phyloP scores from a whole-genome alignment of 1,140 invertebrate genomes.

The Stenopsyche tienmushanensis region DNA sequence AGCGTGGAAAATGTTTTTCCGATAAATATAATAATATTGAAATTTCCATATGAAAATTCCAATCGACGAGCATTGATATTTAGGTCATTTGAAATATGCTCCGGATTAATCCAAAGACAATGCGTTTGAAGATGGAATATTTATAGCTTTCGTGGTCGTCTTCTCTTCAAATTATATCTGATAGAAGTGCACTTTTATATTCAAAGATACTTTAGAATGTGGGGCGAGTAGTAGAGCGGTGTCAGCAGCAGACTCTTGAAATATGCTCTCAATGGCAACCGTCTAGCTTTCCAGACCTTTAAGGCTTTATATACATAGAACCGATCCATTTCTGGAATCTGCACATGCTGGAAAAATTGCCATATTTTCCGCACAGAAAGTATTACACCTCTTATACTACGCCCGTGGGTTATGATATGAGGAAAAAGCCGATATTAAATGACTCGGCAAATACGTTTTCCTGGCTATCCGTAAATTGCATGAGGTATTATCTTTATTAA shows the following conservation, averaged over 20 bases:
- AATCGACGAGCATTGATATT: too few species aligned
- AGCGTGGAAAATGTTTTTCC: too few species aligned
- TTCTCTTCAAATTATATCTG: neutral
- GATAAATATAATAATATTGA: too few species aligned
- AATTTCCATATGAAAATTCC: too few species aligned
- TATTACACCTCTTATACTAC: neutral
- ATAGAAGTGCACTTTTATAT: constrained; percentile 30
- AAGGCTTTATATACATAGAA: constrained; percentile 10
- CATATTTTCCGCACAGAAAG: neutral
- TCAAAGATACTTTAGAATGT: constrained; percentile 31
- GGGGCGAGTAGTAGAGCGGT: constrained; percentile 20
- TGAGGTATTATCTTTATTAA: too few species aligned
- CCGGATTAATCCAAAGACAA: too few species aligned
- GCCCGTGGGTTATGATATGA: too few species aligned
- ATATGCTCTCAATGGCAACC: constrained; percentile 36
- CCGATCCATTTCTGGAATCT: constrained; percentile 15
- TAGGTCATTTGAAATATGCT: too few species aligned
- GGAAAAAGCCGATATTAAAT: too few species aligned
- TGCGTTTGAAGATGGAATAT: too few species aligned
- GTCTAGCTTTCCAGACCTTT: constrained; percentile 19
- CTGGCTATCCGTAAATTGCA: too few species aligned
- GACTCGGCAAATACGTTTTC: too few species aligned
- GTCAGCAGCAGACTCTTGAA: constrained; percentile 40
- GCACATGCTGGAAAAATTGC: neutral
- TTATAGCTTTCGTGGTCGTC: neutral